Percentiles rank a stretch among this genome's conserved stretches.
Evolutionary conservation across 2,113 vertebrate species (phyloP).

Genomic region (Cheilinus undulatus): DNA sequence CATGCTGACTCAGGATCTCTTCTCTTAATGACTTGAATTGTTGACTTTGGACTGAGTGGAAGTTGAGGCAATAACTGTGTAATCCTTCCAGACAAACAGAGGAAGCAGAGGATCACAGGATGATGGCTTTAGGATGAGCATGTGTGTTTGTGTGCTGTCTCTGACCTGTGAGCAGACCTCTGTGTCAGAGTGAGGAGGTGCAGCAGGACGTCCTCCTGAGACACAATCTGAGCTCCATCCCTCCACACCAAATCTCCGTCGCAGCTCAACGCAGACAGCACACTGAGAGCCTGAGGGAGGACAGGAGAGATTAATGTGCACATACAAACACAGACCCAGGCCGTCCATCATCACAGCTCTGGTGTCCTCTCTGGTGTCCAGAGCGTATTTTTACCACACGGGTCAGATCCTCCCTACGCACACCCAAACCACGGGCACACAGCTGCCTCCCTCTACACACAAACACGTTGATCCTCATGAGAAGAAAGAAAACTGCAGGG

Average conservation of each 20-base stretch:
- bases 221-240: slow-evolving; percentile 75
- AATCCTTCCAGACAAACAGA: not conserved
- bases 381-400: slow-evolving; percentile 69
- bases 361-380: slow-evolving; percentile 67
- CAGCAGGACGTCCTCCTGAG: slow-evolving; percentile 82
- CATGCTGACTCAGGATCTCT: too few relatives aligned
- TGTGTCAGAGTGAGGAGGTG: slow-evolving; percentile 85
- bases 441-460: slow-evolving; percentile 59
- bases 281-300: slow-evolving; percentile 85
- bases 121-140: not conserved
- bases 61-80: not conserved
- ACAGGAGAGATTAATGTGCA: not conserved
- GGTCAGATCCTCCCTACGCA: slow-evolving; percentile 62
- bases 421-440: slow-evolving; percentile 63
- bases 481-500: too few relatives aligned
- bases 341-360: slow-evolving; percentile 67
- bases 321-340: not conserved
- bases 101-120: not conserved
- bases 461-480: too few relatives aligned
- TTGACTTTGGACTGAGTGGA: too few relatives aligned
- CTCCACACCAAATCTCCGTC: slow-evolving; percentile 81
- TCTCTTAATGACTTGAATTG: too few relatives aligned
- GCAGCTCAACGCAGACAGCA: slow-evolving; percentile 83
- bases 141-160: not conserved
- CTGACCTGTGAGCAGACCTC: slow-evolving; percentile 86